phyloP scores from a whole-genome alignment of 2,888 invertebrate genomes.

The Nemapogon koenigi region DNA sequence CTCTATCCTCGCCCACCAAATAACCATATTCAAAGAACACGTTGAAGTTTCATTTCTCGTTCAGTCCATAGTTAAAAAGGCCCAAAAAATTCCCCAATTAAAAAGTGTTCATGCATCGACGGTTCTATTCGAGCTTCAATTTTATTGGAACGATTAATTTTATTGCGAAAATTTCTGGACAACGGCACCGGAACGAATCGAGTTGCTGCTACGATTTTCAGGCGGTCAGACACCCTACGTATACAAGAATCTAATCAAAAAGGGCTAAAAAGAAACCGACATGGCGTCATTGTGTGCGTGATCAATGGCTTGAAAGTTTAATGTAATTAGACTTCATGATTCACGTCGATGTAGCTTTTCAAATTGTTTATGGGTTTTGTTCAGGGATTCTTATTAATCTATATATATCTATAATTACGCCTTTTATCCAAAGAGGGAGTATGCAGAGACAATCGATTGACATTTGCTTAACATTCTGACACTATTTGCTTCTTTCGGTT shows the following conservation, averaged over 20 bases:
- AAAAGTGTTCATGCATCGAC: conserved; percentile 61
- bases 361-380: too few species aligned
- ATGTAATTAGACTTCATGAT: too few species aligned
- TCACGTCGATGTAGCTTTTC: too few species aligned
- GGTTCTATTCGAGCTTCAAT: conserved; percentile 49
- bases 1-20: too few species aligned
- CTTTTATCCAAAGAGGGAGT: too few species aligned
- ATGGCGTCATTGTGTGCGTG: conserved; percentile 28
- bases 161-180: conserved; percentile 61
- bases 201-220: too few species aligned
- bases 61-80: conserved; percentile 40
- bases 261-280: conserved; percentile 29
- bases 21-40: conserved; percentile 23
- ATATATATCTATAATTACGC: too few species aligned
- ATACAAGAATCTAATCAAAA: conserved; percentile 56
- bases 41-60: conserved; percentile 47
- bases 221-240: too few species aligned
- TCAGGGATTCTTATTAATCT: too few species aligned
- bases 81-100: conserved; percentile 58
- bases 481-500: too few species aligned
- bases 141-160: conserved; percentile 64
- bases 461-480: too few species aligned
- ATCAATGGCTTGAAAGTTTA: conserved; percentile 46
- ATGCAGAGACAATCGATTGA: too few species aligned
- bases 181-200: conserved; percentile 60